Percentiles rank a stretch among this genome's conserved stretches.
Conservation (phyloP, 1,140 invertebrate genomes). For the Chelonus insularis region DNA sequence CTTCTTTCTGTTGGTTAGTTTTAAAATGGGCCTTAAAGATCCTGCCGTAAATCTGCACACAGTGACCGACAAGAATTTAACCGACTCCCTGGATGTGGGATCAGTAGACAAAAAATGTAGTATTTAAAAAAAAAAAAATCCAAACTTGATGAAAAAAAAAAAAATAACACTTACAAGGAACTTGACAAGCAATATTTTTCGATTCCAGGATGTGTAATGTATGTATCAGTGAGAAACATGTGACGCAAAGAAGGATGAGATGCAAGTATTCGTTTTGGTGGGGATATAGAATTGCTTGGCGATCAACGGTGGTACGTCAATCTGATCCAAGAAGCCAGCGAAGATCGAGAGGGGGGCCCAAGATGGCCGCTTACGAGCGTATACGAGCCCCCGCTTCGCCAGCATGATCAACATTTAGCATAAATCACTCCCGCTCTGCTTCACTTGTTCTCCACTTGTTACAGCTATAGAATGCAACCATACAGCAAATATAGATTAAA, state of each 20-base stretch:
- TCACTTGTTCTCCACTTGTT: slow-evolving; percentile 19
- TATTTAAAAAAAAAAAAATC: slow-evolving; percentile 15
- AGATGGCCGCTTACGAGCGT: slow-evolving; percentile 46
- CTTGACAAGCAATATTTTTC: slow-evolving; percentile 6
- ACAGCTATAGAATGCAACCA: slow-evolving; percentile 40
- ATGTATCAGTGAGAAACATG: slow-evolving; percentile 3
- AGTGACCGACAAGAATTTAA: slow-evolving; percentile 44
- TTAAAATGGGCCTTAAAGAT: slow-evolving; percentile 31
- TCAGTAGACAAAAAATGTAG: slow-evolving; percentile 13
- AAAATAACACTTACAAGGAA: slow-evolving; percentile 11
- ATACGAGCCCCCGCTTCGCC: slow-evolving; percentile 39
- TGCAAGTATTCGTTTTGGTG: slow-evolving; percentile 27
- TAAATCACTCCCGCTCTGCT: slow-evolving; percentile 52
- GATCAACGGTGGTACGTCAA: slow-evolving; percentile 42
- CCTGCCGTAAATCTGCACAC: slow-evolving; percentile 46
- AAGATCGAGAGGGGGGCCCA: slow-evolving; percentile 38
- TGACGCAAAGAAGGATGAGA: slow-evolving; percentile 9
- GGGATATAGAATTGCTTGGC: slow-evolving; percentile 28
- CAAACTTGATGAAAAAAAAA: background rate
- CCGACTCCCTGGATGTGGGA: slow-evolving; percentile 26
- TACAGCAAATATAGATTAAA: background rate
- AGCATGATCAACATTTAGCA: slow-evolving; percentile 41
- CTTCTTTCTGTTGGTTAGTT: background rate
- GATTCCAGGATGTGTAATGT: background rate
- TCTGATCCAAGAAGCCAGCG: slow-evolving; percentile 34